phyloP scores from a whole-genome alignment of 1,140 invertebrate species.

The Araneus ventricosus region DNA sequence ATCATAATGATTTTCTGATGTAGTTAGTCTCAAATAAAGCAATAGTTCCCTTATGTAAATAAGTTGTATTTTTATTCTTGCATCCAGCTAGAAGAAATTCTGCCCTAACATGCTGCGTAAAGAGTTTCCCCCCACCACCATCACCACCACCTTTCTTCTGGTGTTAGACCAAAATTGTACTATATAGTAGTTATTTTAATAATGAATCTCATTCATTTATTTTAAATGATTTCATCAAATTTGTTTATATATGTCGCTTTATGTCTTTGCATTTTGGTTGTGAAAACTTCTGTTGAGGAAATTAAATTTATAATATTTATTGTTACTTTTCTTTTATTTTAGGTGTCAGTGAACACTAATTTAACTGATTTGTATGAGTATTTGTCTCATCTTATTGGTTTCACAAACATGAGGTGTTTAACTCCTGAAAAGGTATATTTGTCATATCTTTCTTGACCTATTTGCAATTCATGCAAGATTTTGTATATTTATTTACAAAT shows the following conservation, averaged over 20 bases:
- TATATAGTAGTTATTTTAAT: too few relatives aligned
- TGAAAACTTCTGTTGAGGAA: neutral
- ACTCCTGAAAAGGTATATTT: slow-evolving; percentile 92
- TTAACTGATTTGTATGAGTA: slow-evolving; percentile 96
- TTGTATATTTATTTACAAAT: too few relatives aligned
- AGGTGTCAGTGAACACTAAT: slow-evolving; percentile 97
- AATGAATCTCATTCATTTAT: neutral
- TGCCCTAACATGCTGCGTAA: too few relatives aligned
- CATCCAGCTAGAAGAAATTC: too few relatives aligned
- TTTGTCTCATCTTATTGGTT: slow-evolving; percentile 93
- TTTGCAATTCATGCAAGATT: neutral
- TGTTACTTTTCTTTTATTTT: slow-evolving; percentile 74
- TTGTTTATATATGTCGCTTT: neutral
- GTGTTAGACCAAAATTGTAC: too few relatives aligned
- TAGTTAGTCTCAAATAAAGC: too few relatives aligned
- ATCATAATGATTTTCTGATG: too few relatives aligned
- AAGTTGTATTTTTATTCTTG: too few relatives aligned
- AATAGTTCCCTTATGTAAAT: too few relatives aligned
- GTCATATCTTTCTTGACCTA: neutral
- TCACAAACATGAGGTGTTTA: slow-evolving; percentile 99
- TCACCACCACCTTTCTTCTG: too few relatives aligned
- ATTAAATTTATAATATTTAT: too few relatives aligned
- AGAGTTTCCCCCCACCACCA: too few relatives aligned
- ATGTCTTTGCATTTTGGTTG: neutral
- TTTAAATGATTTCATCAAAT: neutral